Base-by-base conservation (phyloP, 2,888 invertebrate genomes). In the Hyposoter dolosus region DNA sequence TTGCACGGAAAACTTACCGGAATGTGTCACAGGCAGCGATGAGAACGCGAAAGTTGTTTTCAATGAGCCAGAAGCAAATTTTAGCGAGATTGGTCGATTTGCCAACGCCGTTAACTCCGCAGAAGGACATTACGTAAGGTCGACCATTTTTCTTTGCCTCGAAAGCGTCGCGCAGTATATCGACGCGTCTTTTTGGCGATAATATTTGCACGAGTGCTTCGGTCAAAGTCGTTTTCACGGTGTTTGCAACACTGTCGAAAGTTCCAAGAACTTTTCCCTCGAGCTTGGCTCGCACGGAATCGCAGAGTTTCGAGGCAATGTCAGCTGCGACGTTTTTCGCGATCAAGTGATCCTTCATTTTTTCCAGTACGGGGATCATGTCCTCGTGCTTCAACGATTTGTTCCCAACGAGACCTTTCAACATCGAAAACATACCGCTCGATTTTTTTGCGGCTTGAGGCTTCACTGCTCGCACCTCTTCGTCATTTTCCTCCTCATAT, bases 21-120 rank as follows among this genome's bases (percentile, higher is more conserved):
- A 99, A 99, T 63, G 99, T 99, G 95, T 99, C 99, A 93, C 99
- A 99, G 28, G 99, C 99, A 9, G 99, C 99, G 88, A 99, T 99
- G 92, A 99, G 95, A 50, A 99, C 99, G 50, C 97, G 97, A 93
- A 99, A 96, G 91, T 98, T 97, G 94, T 99, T 99, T 95, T 99
- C 99, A 88, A 99, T 98, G 90, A 99, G 95, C 99, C 99, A 99
- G 95, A 99, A 99, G 91, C 99, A 98, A 90, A 99, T 99, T 96
- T 99, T 99, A 0, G 99, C 99, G 77, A 99, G 95, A 95, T 99
- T 99, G 2, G 99, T 99, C 0, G 99, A 99, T 93, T 99, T 99
- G 77, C 99, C 99, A 0, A 99, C 99, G 19, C 99, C 99, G 94
- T 99, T 99, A 1, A 98, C 99, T 84, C 99, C 99, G 94, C 99